A percentile compares a stretch with the other conserved stretches of the same genome.
These are phyloP conservation scores for Troides helena DNA, from an alignment of 2,888 invertebrate species.

Conservation along the genomic window DNA sequence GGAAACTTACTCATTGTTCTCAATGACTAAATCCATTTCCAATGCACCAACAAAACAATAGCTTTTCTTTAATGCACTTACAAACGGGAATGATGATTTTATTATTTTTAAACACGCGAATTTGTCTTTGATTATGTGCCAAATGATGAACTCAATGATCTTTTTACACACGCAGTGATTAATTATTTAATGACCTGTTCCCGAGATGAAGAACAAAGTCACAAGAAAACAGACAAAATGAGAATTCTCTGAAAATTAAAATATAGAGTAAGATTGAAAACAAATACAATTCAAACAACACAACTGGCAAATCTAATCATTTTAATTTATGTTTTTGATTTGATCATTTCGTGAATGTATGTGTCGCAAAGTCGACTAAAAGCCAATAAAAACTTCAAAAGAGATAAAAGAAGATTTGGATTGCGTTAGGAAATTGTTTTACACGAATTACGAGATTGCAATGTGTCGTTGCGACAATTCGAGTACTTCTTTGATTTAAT, in stretches of 20 bases:
- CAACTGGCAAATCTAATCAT: not conserved
- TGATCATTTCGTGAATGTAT: slow-evolving; percentile 9
- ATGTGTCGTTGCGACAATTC: slow-evolving; percentile 7
- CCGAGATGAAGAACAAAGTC: not conserved
- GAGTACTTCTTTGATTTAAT: slow-evolving; percentile 1
- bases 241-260: not conserved
- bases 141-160: slow-evolving; percentile 14
- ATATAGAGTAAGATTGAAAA: not conserved
- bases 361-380: slow-evolving; percentile 14
- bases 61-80: slow-evolving; percentile 10
- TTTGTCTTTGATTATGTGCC: slow-evolving; percentile 22
- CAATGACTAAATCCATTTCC: slow-evolving; percentile 25
- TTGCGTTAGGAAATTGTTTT: slow-evolving; percentile 19
- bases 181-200: slow-evolving; percentile 18
- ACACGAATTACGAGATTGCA: slow-evolving; percentile 12
- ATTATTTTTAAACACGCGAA: slow-evolving; percentile 19
- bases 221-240: not conserved
- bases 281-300: not conserved
- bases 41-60: slow-evolving; percentile 7
- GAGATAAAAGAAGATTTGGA: slow-evolving; percentile 16
- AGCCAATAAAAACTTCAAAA: slow-evolving; percentile 26
- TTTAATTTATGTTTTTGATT: slow-evolving; percentile 22
- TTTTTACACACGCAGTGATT: slow-evolving; percentile 23
- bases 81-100: slow-evolving; percentile 4
- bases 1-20: slow-evolving; percentile 24